Evolutionary conservation across 2,797 vertebrate species (phyloP).

Genomic region (Nyctalus aviator): DNA sequence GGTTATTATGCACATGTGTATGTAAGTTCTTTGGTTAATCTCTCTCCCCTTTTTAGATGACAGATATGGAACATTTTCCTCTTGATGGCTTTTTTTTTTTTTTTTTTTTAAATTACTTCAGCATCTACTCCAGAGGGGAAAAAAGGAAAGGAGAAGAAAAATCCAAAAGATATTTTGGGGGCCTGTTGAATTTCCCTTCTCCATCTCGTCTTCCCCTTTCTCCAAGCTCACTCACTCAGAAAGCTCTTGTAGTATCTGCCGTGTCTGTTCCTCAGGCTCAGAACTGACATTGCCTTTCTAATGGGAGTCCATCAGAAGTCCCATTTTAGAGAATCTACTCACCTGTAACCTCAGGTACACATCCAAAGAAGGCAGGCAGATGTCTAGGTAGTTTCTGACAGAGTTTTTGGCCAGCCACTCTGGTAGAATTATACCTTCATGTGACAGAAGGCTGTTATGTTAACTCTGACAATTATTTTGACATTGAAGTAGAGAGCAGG

Average conservation of each 20-base stretch:
- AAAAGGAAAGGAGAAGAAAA: neutral
- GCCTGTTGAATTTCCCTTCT: neutral
- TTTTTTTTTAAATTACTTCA: neutral
- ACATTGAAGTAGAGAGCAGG: neutral
- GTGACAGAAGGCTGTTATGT: accelerated
- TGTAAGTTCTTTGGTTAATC: no score
- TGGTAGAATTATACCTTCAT: neutral
- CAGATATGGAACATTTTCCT: neutral
- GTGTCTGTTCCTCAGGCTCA: accelerated
- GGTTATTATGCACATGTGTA: no score
- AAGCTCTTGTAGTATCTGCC: no score
- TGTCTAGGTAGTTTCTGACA: neutral
- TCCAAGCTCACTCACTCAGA: neutral
- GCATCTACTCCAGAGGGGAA: neutral
- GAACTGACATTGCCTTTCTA: neutral
- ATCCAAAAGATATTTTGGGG: neutral
- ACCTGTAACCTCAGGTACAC: accelerated
- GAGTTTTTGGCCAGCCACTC: neutral
- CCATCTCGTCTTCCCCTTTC: no score
- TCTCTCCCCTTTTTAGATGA: neutral
- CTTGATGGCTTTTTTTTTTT: neutral
- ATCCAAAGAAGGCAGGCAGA: neutral
- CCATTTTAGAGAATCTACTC: neutral
- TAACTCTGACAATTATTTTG: neutral
- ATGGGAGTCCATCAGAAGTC: neutral